Conservation (phyloP, 92 coral and sea anemone genomes). For the Porites rus region DNA sequence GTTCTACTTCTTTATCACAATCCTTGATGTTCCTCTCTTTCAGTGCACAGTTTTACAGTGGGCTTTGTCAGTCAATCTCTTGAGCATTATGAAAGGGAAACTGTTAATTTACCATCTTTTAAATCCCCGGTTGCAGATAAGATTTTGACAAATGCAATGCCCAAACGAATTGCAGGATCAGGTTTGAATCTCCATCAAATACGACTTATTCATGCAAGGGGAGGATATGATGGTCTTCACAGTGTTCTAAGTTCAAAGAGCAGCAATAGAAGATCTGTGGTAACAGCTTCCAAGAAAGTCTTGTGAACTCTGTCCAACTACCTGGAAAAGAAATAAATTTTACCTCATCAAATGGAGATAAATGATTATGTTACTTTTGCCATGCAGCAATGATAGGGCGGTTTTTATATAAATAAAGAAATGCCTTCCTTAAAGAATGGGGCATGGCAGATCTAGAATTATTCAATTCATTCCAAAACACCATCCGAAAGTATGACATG, state of each 20-base stretch:
- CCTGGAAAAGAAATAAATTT: constrained; percentile 2
- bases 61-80: constrained; percentile 25
- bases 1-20: constrained; percentile 26
- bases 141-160: constrained; percentile 15
- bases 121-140: constrained; percentile 22
- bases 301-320: constrained; percentile 11
- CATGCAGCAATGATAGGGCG: too few species aligned
- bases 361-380: not conserved
- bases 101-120: constrained; percentile 36
- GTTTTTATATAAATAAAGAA: too few species aligned
- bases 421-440: too few species aligned
- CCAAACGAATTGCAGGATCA: constrained; percentile 37
- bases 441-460: too few species aligned
- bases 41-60: constrained; percentile 16
- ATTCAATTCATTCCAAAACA: too few species aligned
- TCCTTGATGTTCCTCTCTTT: not conserved
- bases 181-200: constrained; percentile 40
- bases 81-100: constrained; percentile 20
- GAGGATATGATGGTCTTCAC: constrained; percentile 50
- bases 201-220: constrained; percentile 16
- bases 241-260: constrained; percentile 20
- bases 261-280: not conserved
- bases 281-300: constrained; percentile 40
- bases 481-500: too few species aligned
- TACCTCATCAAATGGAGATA: not conserved